These are phyloP conservation scores for Capitulum mitella DNA, from an alignment of 2,888 invertebrate genomes.

Conservation along the genomic window DNA sequence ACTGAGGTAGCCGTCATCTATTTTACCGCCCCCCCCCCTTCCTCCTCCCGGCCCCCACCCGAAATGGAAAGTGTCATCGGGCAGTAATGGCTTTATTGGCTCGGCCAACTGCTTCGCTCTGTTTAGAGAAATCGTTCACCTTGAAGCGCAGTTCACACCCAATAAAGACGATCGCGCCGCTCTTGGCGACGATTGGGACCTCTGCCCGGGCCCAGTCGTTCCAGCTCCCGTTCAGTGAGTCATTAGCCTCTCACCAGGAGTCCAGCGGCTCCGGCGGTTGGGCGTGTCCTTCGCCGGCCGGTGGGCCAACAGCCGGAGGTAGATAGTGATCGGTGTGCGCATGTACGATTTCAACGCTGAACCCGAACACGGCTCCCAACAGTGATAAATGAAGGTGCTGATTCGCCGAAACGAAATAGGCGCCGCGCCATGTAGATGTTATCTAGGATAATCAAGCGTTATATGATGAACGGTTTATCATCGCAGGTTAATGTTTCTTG, in stretches of 20 bases:
- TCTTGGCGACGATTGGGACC: neutral
- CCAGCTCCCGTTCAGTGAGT: neutral
- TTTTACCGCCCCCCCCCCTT: neutral
- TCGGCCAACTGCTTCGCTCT: neutral
- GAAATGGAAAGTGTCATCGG: slow-evolving; percentile 1
- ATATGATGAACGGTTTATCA: too few relatives aligned
- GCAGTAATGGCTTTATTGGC: slow-evolving; percentile 12
- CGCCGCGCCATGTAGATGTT: neutral
- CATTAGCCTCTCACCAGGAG: neutral
- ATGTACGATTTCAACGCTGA: neutral
- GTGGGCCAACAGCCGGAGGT: neutral
- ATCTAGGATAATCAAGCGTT: neutral
- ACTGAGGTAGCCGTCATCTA: neutral
- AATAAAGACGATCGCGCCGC: neutral
- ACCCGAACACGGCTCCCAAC: neutral
- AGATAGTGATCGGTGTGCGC: neutral
- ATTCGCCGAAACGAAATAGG: neutral
- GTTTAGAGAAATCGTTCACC: neutral
- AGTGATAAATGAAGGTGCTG: neutral
- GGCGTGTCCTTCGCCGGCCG: neutral
- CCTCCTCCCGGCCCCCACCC: neutral
- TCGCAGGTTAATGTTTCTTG: too few relatives aligned
- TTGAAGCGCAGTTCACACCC: neutral
- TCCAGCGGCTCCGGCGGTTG: neutral
- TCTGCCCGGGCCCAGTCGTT: neutral